phyloP scores from a whole-genome alignment of 2,888 invertebrate species.

The Parelbella ahira region DNA sequence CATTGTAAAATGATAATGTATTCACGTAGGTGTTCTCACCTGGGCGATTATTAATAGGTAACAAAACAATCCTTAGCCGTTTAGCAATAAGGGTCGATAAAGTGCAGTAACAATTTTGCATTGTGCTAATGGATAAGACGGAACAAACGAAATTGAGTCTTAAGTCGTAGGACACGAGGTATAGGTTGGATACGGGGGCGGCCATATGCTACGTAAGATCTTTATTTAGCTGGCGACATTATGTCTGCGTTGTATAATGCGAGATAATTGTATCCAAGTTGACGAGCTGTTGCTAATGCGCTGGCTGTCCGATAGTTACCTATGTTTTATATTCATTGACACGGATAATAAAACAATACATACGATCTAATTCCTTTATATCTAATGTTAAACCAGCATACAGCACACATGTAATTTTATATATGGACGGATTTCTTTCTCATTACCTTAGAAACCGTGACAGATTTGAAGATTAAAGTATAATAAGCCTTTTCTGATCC shows the following conservation, averaged over 20 bases:
- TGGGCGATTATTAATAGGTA: background rate
- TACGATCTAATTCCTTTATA: no score
- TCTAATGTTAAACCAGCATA: no score
- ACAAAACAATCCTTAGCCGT: constrained; percentile 4
- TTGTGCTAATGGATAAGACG: background rate
- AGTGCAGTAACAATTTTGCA: background rate
- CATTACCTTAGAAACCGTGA: no score
- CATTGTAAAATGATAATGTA: constrained; percentile 10
- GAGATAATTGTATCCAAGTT: constrained; percentile 21
- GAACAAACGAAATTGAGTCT: constrained; percentile 10
- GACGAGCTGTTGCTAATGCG: constrained; percentile 7
- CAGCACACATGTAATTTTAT: no score
- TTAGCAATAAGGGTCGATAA: background rate
- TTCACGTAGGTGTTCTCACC: constrained; percentile 2
- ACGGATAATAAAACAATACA: no score
- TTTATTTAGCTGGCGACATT: constrained; percentile 41
- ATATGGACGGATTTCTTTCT: no score
- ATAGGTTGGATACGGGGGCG: background rate
- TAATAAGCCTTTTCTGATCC: no score
- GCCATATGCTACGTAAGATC: constrained; percentile 33
- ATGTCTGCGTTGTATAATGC: constrained; percentile 35
- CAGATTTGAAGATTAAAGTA: no score
- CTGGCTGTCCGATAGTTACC: no score
- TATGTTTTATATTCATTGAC: no score
- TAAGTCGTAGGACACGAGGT: constrained; percentile 1